A percentile compares a stretch with the other conserved stretches of the same genome.
Conservation (phyloP, 2,888 invertebrate genomes). For the Synergus itoensis region DNA sequence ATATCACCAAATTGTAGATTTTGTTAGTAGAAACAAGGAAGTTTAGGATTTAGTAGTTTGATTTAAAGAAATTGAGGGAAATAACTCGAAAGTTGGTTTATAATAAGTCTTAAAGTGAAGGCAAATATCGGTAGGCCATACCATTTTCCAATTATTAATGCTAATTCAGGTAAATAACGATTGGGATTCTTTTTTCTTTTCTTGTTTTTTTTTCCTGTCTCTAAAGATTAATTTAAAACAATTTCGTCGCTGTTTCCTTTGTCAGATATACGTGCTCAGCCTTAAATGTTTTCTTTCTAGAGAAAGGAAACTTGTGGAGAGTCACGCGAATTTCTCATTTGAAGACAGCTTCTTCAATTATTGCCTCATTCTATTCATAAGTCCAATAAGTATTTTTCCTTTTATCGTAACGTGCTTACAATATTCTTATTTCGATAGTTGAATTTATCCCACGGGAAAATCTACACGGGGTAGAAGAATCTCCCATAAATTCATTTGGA, state of each 20-base stretch:
- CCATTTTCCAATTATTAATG: too few relatives aligned
- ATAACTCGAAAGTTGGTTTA: too few relatives aligned
- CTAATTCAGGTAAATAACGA: too few relatives aligned
- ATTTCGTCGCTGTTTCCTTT: not conserved
- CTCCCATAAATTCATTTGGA: conserved; percentile 28
- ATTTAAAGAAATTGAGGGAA: too few relatives aligned
- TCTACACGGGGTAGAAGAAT: not conserved
- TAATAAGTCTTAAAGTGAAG: too few relatives aligned
- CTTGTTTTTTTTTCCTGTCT: too few relatives aligned
- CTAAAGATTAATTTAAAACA: not conserved
- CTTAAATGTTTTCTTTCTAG: not conserved
- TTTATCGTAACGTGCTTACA: not conserved
- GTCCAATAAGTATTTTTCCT: not conserved
- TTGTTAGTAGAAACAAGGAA: not conserved
- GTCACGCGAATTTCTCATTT: not conserved
- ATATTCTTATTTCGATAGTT: conserved; percentile 4
- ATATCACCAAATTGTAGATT: not conserved
- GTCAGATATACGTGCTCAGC: not conserved
- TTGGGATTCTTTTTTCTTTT: too few relatives aligned
- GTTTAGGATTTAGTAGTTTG: not conserved
- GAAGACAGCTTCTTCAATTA: conserved; percentile 13
- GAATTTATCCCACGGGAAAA: conserved; percentile 3
- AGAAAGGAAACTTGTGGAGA: conserved; percentile 2
- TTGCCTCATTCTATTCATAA: not conserved
- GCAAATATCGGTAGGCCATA: too few relatives aligned